Percentiles rank a stretch among this genome's conserved stretches.
phyloP scores from a whole-genome alignment of 2,113 vertebrate species.

The Excalfactoria chinensis region DNA sequence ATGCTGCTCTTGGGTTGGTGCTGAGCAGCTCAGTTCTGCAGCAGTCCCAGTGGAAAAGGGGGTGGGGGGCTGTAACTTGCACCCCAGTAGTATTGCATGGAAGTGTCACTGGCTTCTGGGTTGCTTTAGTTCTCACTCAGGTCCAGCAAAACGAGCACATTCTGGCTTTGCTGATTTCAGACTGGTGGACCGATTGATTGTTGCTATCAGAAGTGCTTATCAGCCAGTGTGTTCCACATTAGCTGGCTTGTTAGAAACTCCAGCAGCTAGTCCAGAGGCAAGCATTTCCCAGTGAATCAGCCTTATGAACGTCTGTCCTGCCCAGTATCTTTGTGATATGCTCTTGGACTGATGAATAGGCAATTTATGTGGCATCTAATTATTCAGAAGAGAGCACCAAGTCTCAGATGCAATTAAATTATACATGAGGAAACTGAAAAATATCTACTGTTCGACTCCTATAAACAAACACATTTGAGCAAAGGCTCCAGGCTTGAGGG shows the following conservation, averaged over 20 bases:
- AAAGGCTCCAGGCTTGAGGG: neutral
- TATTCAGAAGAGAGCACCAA: neutral
- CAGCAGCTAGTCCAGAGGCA: neutral
- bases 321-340: neutral
- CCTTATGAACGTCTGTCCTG: neutral
- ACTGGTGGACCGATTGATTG: neutral
- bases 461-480: neutral
- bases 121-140: neutral
- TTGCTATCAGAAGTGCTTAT: neutral
- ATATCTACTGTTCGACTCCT: neutral
- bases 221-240: neutral
- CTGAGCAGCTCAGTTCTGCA: neutral
- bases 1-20: neutral
- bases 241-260: neutral
- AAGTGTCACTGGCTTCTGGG: too few relatives aligned
- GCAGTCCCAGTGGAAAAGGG: neutral
- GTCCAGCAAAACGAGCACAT: neutral
- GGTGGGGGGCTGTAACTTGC: neutral
- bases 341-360: constrained; percentile 11
- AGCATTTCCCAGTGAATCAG: neutral
- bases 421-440: neutral
- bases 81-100: fast-evolving
- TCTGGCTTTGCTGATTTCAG: neutral
- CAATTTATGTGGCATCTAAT: constrained; percentile 5
- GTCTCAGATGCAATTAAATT: neutral